Evolutionary conservation across 2,113 vertebrate genomes (phyloP).

Genomic region (Nothocercus nigrocapillus): DNA sequence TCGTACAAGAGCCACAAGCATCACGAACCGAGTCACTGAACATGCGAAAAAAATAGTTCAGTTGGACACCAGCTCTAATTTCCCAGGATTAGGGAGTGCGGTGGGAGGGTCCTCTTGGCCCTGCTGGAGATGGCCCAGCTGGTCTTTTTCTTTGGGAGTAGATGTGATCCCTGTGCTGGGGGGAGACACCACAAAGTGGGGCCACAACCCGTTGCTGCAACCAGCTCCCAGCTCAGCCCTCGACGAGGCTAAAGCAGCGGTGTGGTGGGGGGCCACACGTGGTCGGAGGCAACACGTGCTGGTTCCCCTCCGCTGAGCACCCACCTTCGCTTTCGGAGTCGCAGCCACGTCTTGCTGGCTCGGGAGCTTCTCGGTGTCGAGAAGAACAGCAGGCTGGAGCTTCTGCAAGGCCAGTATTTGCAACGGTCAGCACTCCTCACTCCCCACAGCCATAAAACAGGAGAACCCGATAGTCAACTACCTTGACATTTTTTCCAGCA

Average conservation of each 20-base stretch:
- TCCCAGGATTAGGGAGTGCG: too few species aligned
- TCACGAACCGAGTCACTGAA: background rate
- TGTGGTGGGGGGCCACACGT: too few species aligned
- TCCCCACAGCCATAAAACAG: background rate
- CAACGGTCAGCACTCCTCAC: slow-evolving; percentile 43
- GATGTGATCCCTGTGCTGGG: background rate
- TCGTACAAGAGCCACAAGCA: background rate
- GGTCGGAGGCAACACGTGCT: background rate
- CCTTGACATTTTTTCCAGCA: background rate
- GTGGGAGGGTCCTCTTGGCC: background rate
- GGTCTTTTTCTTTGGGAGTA: background rate
- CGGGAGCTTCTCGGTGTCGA: slow-evolving; percentile 23
- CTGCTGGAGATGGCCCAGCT: background rate
- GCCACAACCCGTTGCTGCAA: background rate
- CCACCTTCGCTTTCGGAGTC: slow-evolving; percentile 63
- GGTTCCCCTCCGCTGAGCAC: background rate
- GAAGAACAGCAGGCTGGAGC: slow-evolving; percentile 65
- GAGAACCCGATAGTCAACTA: slow-evolving; percentile 6
- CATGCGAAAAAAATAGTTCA: too few species aligned
- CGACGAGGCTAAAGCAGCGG: background rate
- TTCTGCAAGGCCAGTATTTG: slow-evolving; percentile 74
- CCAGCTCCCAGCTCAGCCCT: background rate
- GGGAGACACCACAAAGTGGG: too few species aligned
- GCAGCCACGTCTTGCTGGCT: background rate
- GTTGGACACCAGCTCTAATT: background rate